Conservation (phyloP, 2,888 invertebrate genomes). For the Chironomus tentans region DNA sequence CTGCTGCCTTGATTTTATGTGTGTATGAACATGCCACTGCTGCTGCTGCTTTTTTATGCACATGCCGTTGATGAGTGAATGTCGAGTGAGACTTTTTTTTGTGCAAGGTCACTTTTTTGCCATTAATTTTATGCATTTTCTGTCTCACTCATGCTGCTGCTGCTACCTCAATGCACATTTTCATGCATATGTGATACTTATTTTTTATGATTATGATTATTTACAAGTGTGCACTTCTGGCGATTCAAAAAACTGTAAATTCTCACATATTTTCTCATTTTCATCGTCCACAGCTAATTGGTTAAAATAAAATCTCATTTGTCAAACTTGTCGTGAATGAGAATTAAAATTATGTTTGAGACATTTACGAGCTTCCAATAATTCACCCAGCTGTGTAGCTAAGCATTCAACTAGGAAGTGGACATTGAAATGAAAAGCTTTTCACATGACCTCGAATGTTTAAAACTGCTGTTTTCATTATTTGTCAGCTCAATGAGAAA, state of each 20-base stretch:
- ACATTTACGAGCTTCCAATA: too few relatives aligned
- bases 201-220: not conserved
- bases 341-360: too few relatives aligned
- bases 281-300: not conserved
- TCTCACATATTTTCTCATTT: not conserved
- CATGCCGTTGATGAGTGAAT: not conserved
- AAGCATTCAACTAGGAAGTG: not conserved
- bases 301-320: not conserved
- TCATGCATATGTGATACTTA: not conserved
- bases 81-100: not conserved
- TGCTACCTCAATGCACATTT: too few relatives aligned
- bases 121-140: not conserved
- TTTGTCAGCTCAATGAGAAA: conserved; percentile 12
- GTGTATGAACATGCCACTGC: too few relatives aligned
- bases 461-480: not conserved
- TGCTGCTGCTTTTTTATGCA: not conserved
- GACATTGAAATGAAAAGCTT: too few relatives aligned
- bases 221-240: not conserved
- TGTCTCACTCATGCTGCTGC: not conserved
- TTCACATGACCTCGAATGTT: not conserved
- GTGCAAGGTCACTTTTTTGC: not conserved
- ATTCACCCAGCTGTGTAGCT: too few relatives aligned
- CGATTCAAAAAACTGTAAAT: not conserved
- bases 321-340: too few relatives aligned
- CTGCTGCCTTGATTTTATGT: not conserved